These are phyloP conservation scores for Mola mola DNA, from an alignment of 2,113 vertebrate genomes.

Conservation along the genomic window DNA sequence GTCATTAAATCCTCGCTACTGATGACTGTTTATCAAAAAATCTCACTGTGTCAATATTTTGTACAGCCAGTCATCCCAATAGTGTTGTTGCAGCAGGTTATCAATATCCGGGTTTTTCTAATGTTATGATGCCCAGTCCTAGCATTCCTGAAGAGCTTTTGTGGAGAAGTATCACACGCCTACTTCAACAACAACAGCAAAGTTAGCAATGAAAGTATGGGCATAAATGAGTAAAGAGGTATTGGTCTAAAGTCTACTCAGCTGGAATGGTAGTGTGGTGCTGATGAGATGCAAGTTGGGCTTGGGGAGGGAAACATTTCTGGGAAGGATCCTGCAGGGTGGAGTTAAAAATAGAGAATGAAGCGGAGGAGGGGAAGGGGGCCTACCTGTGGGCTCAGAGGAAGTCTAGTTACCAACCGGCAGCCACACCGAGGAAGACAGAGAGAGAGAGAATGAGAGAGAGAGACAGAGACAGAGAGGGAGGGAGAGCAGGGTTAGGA, in stretches of 20 bases:
- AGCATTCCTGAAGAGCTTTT: too few relatives aligned
- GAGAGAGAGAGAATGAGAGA: conserved; percentile 32
- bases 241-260: conserved; percentile 18
- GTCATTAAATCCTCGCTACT: too few relatives aligned
- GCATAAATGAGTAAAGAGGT: conserved; percentile 35
- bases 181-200: not conserved
- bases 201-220: not conserved
- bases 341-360: conserved; percentile 76
- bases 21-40: too few relatives aligned
- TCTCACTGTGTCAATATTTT: too few relatives aligned
- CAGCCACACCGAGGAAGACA: conserved; percentile 38
- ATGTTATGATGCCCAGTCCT: too few relatives aligned
- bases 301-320: conserved; percentile 40
- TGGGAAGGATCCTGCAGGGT: conserved; percentile 55
- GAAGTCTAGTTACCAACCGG: conserved; percentile 67
- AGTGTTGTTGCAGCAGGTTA: too few relatives aligned
- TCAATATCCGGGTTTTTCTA: too few relatives aligned
- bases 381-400: conserved; percentile 76
- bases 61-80: too few relatives aligned
- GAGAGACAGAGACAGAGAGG: conserved; percentile 3
- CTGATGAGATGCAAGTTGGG: conserved; percentile 37
- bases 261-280: conserved; percentile 14
- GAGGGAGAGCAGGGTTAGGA: not conserved
- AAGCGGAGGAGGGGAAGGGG: conserved; percentile 35
- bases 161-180: too few relatives aligned